Base-by-base conservation (phyloP, 2,113 vertebrate species). In the Alligator mississippiensis region DNA sequence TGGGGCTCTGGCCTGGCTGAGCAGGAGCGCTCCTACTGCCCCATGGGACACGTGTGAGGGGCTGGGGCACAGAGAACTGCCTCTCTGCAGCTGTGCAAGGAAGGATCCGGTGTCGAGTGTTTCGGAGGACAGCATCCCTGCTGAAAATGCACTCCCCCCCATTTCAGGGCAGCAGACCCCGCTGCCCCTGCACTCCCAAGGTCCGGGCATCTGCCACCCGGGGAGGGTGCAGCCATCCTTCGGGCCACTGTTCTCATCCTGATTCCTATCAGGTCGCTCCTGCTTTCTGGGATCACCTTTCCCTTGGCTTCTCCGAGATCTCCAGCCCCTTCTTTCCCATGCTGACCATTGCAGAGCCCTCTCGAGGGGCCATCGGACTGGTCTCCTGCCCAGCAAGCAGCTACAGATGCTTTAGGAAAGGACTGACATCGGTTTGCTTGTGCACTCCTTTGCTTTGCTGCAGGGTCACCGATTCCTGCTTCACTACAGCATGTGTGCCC, bases 11-110 rank as follows among this genome's bases (percentile, higher is more conserved):
- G 95, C 83, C 85, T 83, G 82, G 89, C 95, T 9, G 87, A 80
- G 68, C 95, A 95, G 47, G 93, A 94, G 25, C 91, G 95, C 66
- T 96, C 92, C 82, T 94, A 75, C 7, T 84, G 94, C 70, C 95
- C 88, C 79, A 91, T 97, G 93, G 97, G 87, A 96, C 96, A 95
- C 24, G 93, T 95, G 89, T 97, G 93, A 97, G 4, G 15, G 30
- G 28, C 30, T 16, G 27, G 27, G 58, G 76, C 47, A 47, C 7
- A 2, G 47, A 47, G 7, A 47, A 9, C 47, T 47, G 47, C 47
- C 47, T 47, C 47, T 72, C 38, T 0, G 59, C 25, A 3, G 9
- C 7, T 22, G 87, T 95, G 38, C 88, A 75, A 4, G 66, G 72
- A 85, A 83, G 76, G 75, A 25, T 54, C n/a, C 3, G 27, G 1